A percentile compares a stretch with the other conserved stretches of the same genome.
Evolutionary conservation across 2,797 vertebrate species (phyloP).

Genomic region (Loris lydekkerianus): DNA sequence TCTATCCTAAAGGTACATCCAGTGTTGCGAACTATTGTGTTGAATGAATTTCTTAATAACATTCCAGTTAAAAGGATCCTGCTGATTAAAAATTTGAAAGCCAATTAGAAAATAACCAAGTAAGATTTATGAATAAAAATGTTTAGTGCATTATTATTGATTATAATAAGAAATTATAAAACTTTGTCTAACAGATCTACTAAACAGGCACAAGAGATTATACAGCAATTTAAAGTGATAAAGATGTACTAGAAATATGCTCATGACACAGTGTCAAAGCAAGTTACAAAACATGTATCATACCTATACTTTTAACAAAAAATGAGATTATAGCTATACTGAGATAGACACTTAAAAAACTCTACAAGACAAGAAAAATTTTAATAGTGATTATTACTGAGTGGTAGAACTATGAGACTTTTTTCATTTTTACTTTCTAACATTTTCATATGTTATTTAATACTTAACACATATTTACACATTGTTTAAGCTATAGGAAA

Average conservation of each 20-base stretch:
- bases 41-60: constrained; percentile 19
- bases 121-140: constrained; percentile 32
- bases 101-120: constrained; percentile 47
- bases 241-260: not conserved
- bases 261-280: not conserved
- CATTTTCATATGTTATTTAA: not conserved
- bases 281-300: not conserved
- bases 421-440: constrained; percentile 13
- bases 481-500: not conserved
- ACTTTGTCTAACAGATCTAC: constrained; percentile 47
- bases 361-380: not conserved
- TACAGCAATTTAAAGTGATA: not conserved
- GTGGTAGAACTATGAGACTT: not conserved
- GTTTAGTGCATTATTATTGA: not conserved
- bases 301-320: not conserved
- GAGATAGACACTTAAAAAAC: not conserved
- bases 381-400: constrained; percentile 32
- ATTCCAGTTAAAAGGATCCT: not conserved
- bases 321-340: not conserved
- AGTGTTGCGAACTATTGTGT: not conserved
- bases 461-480: not conserved
- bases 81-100: constrained; percentile 4
- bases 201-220: not conserved
- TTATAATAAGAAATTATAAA: not conserved
- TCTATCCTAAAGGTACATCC: not conserved